Base-by-base conservation (phyloP, 2,113 vertebrate genomes). In the Platycercus adscitus region DNA sequence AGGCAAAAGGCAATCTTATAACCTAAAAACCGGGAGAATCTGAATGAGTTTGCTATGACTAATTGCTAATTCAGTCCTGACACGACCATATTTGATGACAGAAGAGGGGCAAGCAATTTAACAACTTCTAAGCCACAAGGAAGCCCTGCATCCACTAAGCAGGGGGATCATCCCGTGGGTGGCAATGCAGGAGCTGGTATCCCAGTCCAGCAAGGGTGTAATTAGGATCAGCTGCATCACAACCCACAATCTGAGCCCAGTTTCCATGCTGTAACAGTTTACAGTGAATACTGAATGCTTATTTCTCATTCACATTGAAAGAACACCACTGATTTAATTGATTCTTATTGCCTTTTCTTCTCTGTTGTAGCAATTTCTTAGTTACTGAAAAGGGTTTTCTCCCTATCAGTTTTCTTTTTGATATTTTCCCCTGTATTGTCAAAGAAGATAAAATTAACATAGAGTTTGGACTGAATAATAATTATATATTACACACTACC, bases 371-470 rank as follows among this genome's bases (percentile, higher is more conserved):
- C 14, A 53, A 66, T 63, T 79, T 58, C 79, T 83, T 50, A 88
- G 53, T n/a, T 78, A n/a, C 44, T 88, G 50, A 41, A 80, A 93
- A 77, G 13, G 5, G 11, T 37, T 94, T 92, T 71, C 31, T 37
- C 18, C 23, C 80, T 49, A 75, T 31, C 31, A 55, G 14, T 83
- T 37, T 63, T 82, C 10, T 39, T 88, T 88, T 31, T 70, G 19
- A 5, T 86, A 83, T 73, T 81, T 89, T 49, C 23, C 37, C 17
- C 68, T 47, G 16, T 46, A 60, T 26, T 70, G 23, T 43, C 13
- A 73, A 92, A 64, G 33, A 83, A 61, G 14, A 65, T 61, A 95
- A 88, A 89, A 89, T 52, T 76, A 87, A 79, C 72, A 65, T 3
- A 25, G 41, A 70, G 16, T 87, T 81, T 71, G 24, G 47, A 47